These are phyloP conservation scores for Florisuga fusca DNA, from an alignment of 2,797 vertebrate species.

Conservation along the genomic window DNA sequence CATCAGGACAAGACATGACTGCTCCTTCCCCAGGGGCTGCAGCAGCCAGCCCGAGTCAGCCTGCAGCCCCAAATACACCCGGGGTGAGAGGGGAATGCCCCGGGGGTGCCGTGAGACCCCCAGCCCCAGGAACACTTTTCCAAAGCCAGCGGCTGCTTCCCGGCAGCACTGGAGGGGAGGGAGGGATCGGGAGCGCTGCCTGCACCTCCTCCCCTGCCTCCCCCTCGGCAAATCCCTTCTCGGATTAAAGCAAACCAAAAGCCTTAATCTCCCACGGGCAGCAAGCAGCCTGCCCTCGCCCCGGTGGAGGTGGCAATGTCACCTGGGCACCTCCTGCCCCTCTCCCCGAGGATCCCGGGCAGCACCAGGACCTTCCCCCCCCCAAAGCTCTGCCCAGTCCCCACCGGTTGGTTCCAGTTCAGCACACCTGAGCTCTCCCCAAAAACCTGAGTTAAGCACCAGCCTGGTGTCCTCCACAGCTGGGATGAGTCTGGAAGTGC, in stretches of 20 bases:
- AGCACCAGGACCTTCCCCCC: neutral
- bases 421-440: neutral
- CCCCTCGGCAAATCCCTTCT: constrained; percentile 20
- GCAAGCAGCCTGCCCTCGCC: neutral
- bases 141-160: neutral
- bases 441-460: fast-evolving
- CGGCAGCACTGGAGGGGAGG: fast-evolving
- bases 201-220: neutral
- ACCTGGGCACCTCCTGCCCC: neutral
- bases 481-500: neutral
- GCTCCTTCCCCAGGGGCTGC: fast-evolving
- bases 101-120: fast-evolving
- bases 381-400: neutral
- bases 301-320: neutral
- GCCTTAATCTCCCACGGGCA: neutral
- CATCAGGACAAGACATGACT: neutral
- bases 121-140: neutral
- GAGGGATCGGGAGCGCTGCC: neutral
- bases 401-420: neutral
- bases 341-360: fast-evolving
- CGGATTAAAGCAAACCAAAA: constrained; percentile 22
- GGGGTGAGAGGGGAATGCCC: neutral
- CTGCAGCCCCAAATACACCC: neutral
- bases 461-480: neutral
- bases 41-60: fast-evolving